Evolutionary conservation across 2,113 vertebrate species (phyloP), one percentile per base, ranked within the genome.

Genomic region (Hyperopisus bebe): DNA sequence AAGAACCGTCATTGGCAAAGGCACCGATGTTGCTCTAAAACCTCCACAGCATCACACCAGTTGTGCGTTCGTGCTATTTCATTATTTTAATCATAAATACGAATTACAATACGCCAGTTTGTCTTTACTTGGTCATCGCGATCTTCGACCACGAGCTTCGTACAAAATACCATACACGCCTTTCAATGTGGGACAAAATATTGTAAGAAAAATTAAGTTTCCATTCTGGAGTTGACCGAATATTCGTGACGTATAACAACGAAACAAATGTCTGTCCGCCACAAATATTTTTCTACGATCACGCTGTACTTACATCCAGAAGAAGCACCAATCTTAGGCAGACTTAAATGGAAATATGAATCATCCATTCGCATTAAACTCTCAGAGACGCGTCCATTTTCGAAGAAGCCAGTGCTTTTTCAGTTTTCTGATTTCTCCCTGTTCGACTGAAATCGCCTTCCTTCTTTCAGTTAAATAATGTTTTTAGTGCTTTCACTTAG

Each of bases 131-230:
- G 27, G 48, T 53, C 27, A 51, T 86, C 48, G 13, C 47, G 86
- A 88, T 44, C 50, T 77, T n/a, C 55, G 13, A 80, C 88, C 93
- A 91, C 84, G 91, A 46, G 15, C 82, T 55, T 90, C 89, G 88
- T 87, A 90, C 87, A 21, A 88, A 90, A 92, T 90, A 44, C 88
- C 91, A 86, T 42, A 91, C 70, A 51, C 35, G 15, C 80, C 83
- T 89, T 88, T 46, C 82, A 84, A 84, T 70, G 90, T 90, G 85
- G 85, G 55, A 82, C 88, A 90, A 92, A 92, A 88, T 90, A 91
- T 66, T 44, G 89, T 44, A 2, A 86, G 87, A 35, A 53, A 66
- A 89, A 91, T 91, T 88, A 89, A 88, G 91, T 94, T 94, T 94
- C 93, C 94, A 91, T 90, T 92, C 91, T 91, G 88, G n/a, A 58